Conservation (phyloP, 2,113 vertebrate genomes). For the Bagarius yarrelli region DNA sequence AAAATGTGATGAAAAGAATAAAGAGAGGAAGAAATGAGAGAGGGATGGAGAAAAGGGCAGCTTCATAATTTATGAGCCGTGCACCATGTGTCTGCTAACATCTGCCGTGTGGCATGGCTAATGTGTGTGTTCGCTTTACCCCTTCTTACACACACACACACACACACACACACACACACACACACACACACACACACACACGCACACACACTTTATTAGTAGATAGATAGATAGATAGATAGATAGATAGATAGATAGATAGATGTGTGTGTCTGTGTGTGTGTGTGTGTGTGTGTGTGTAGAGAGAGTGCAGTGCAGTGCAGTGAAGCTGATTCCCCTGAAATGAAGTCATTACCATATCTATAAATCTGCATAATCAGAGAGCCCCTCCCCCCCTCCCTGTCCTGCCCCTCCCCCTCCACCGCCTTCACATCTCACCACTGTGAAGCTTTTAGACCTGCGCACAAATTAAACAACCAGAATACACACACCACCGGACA, state of each 20-base stretch:
- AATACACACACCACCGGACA: neutral
- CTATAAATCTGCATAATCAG: conserved; percentile 55
- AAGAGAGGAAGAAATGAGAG: conserved; percentile 29
- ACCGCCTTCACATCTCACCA: conserved; percentile 11
- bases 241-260: neutral
- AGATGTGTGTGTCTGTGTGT: neutral
- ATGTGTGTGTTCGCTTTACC: conserved; percentile 67
- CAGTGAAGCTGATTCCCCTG: conserved; percentile 38
- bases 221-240: no score
- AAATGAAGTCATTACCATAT: conserved; percentile 51
- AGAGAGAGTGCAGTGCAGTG: conserved; percentile 1
- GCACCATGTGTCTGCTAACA: conserved; percentile 76
- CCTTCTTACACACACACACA: conserved; percentile 53
- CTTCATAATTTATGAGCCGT: conserved; percentile 77
- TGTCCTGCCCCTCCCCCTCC: no score
- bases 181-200: conserved; percentile 17
- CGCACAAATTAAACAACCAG: neutral
- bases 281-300: neutral
- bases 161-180: conserved; percentile 37
- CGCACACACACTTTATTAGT: no score
- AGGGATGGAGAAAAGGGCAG: conserved; percentile 39
- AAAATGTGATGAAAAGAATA: conserved; percentile 24
- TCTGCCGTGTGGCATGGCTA: conserved; percentile 77
- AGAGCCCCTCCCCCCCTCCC: conserved; percentile 50
- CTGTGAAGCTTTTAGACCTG: neutral